These are phyloP conservation scores for Nestor notabilis DNA, from an alignment of 2,113 vertebrate genomes.

Conservation along the genomic window DNA sequence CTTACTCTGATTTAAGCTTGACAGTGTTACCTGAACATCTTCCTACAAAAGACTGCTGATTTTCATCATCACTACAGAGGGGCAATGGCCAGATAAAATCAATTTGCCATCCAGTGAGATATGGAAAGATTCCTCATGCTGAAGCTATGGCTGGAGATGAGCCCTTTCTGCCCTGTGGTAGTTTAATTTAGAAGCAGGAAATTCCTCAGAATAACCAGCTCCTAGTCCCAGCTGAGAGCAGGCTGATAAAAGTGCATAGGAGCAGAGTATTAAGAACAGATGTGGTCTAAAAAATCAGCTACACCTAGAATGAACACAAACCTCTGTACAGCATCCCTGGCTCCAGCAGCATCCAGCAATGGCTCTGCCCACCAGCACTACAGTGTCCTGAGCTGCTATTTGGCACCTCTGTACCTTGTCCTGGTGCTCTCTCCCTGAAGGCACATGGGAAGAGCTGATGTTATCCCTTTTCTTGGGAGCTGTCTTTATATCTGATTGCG, in stretches of 20 bases:
- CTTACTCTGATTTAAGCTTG: not conserved
- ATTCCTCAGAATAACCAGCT: slow-evolving; percentile 51
- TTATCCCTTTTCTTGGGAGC: not conserved
- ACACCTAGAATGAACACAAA: not conserved
- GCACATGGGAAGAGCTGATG: not conserved
- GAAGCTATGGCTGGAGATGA: not conserved
- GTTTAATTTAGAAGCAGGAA: slow-evolving; percentile 53
- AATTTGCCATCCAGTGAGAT: not conserved
- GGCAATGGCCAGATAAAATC: not conserved
- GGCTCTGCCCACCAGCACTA: not conserved
- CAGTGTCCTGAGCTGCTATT: not conserved
- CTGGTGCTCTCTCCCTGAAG: not conserved
- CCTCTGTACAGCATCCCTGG: not conserved
- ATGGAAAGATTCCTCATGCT: not conserved
- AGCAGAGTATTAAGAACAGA: slow-evolving; percentile 55
- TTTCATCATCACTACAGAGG: not conserved
- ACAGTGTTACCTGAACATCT: not conserved
- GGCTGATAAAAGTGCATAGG: slow-evolving; percentile 41
- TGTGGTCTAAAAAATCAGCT: slow-evolving; percentile 30
- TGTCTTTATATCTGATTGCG: not conserved
- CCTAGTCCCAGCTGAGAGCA: slow-evolving; percentile 10
- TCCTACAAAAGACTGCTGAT: not conserved
- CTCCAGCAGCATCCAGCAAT: not conserved
- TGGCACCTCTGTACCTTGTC: not conserved
- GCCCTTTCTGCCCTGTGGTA: not conserved